These are phyloP conservation scores for Allygus modestus DNA, from an alignment of 2,888 invertebrate species.

Conservation along the genomic window DNA sequence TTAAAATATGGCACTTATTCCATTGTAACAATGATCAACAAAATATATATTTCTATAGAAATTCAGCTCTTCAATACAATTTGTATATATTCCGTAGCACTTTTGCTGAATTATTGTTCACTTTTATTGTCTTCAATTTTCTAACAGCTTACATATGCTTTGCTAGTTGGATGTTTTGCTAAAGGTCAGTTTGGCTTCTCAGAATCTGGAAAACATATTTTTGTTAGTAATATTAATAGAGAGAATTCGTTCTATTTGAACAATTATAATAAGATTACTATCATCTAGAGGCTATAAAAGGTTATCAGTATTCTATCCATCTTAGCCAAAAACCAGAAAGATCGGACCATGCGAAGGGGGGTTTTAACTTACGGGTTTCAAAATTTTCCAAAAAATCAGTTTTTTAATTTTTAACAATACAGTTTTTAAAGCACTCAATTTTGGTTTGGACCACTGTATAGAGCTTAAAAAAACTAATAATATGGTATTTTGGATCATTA, in stretches of 20 bases:
- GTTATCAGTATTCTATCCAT: no score
- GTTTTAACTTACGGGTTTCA: background rate
- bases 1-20: background rate
- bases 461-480: no score
- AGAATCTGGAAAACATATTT: background rate
- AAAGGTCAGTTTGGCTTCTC: background rate
- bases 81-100: background rate
- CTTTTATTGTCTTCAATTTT: slow-evolving; percentile 1
- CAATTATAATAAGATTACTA: background rate
- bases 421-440: no score
- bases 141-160: background rate
- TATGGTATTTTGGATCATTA: no score
- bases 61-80: background rate
- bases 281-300: no score
- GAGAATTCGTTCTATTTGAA: background rate
- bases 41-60: background rate
- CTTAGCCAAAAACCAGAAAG: no score
- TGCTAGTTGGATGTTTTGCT: background rate
- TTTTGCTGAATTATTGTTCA: background rate
- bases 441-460: no score
- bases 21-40: background rate
- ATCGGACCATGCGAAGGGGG: background rate
- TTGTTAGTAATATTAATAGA: background rate
- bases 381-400: no score
- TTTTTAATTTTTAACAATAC: no score